These are phyloP conservation scores for Echinometra lucunter DNA, from an alignment of 53 echinoderm and acorn worm species.

Conservation along the genomic window DNA sequence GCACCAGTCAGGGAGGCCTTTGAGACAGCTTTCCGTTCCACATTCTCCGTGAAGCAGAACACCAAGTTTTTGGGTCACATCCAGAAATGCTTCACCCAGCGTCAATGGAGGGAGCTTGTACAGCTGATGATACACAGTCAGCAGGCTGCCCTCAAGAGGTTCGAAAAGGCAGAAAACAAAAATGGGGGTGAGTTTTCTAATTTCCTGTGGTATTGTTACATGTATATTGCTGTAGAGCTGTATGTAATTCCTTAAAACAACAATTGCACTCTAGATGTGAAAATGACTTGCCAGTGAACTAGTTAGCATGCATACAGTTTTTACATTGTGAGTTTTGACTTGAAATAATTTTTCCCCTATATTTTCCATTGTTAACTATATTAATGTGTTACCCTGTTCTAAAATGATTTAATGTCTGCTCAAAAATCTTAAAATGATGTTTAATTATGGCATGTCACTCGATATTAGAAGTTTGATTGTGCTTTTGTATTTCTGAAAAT, in stretches of 20 bases:
- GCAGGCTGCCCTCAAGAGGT: slow-evolving; percentile 76
- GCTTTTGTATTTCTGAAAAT: no score
- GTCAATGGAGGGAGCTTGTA: slow-evolving; percentile 84
- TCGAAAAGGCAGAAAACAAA: slow-evolving; percentile 58
- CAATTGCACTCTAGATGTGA: neutral
- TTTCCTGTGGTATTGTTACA: neutral
- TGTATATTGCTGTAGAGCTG: neutral
- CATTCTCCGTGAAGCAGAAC: slow-evolving; percentile 95
- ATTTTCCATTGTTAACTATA: no score
- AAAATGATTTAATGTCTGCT: no score
- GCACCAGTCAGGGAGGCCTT: slow-evolving; percentile 89
- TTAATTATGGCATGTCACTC: no score
- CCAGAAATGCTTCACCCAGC: slow-evolving; percentile 82
- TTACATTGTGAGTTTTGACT: neutral
- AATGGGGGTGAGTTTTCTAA: slow-evolving; percentile 40
- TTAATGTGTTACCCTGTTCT: no score
- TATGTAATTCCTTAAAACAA: neutral
- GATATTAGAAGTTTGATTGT: no score
- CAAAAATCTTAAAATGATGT: no score
- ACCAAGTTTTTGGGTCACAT: slow-evolving; percentile 90
- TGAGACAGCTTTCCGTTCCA: slow-evolving; percentile 84
- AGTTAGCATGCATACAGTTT: neutral
- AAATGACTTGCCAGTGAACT: neutral
- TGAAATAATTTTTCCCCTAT: neutral
- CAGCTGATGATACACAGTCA: slow-evolving; percentile 87